phyloP scores from a whole-genome alignment of 2,797 vertebrate species.

The Hemitrygon akajei region DNA sequence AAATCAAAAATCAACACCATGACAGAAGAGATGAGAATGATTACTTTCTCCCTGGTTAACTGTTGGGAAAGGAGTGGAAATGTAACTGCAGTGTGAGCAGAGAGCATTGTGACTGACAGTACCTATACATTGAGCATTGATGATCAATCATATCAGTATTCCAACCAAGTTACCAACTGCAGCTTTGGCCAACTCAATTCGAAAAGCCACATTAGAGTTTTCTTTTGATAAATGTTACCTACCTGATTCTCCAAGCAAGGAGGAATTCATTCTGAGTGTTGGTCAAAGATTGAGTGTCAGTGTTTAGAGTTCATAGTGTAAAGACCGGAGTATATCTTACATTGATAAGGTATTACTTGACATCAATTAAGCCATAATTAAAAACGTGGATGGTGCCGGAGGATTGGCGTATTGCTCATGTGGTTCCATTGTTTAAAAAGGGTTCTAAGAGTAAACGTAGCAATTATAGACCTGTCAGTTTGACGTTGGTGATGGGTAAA shows the following conservation, averaged over 20 bases:
- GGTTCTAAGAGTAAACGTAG: no score
- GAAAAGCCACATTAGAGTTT: neutral
- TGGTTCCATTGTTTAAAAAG: no score
- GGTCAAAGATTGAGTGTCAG: neutral
- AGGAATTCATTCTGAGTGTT: neutral
- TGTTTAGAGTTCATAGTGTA: neutral
- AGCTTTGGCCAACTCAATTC: neutral
- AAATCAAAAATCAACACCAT: neutral
- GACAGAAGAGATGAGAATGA: neutral
- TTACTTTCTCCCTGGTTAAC: neutral
- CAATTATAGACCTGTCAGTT: no score
- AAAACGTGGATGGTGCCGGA: no score
- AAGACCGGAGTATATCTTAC: neutral
- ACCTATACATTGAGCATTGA: neutral
- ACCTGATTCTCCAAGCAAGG: neutral
- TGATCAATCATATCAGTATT: neutral
- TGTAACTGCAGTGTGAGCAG: neutral
- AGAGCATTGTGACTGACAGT: neutral
- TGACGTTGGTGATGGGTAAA: no score
- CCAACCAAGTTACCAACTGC: neutral
- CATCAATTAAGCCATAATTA: neutral
- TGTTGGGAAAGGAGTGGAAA: neutral
- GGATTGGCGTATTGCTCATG: no score
- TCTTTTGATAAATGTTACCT: neutral
- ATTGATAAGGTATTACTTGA: neutral